Conservation (phyloP, 2,888 invertebrate genomes). For the Drepana falcataria region DNA sequence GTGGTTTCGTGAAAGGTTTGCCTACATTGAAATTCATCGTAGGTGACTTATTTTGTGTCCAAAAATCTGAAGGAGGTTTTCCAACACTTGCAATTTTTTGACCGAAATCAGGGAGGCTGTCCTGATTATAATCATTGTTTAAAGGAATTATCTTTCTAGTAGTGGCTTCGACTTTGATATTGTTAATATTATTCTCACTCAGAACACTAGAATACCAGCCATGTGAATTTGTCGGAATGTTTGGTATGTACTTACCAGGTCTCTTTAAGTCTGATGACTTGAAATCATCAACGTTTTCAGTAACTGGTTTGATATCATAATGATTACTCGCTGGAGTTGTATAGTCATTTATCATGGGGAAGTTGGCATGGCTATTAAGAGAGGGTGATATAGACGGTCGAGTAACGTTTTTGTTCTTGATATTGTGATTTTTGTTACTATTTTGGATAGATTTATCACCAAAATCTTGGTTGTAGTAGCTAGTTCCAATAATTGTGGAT, state of each 20-base stretch:
- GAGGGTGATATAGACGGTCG: constrained; percentile 33
- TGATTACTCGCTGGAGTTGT: constrained; percentile 21
- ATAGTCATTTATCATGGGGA: constrained; percentile 63
- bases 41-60: constrained; percentile 39
- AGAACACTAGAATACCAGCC: constrained; percentile 68
- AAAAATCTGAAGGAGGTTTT: constrained; percentile 61
- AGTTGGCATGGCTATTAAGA: constrained; percentile 70
- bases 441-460: constrained; percentile 9
- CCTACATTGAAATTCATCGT: constrained; percentile 48
- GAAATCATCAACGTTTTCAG: constrained; percentile 37
- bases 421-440: neutral
- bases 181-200: constrained; percentile 55
- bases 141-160: constrained; percentile 67
- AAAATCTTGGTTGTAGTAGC: constrained; percentile 22
- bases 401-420: constrained; percentile 6
- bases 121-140: constrained; percentile 46
- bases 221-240: constrained; percentile 65
- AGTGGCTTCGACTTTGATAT: constrained; percentile 56
- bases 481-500: constrained; percentile 21
- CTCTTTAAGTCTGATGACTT: constrained; percentile 41
- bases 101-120: constrained; percentile 52
- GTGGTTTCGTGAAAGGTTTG: constrained; percentile 56
- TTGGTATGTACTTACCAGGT: constrained; percentile 57
- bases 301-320: constrained; percentile 36
- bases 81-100: constrained; percentile 61